Base-by-base conservation (phyloP, 2,888 invertebrate genomes). In the Vannuccia rotundouncinata region DNA sequence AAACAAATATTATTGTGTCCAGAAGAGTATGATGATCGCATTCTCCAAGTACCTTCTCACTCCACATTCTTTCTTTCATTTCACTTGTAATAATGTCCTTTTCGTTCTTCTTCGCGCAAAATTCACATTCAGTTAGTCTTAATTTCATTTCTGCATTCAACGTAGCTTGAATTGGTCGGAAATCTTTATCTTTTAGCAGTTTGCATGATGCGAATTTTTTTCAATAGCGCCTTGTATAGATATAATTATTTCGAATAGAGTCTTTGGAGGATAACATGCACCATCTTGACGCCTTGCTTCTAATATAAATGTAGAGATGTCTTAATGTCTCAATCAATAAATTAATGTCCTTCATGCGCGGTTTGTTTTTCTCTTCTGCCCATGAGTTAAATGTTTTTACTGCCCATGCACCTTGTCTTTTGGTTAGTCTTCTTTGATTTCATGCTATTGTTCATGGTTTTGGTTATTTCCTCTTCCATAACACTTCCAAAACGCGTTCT, bases 371-470 rank as follows among this genome's bases (percentile, higher is more conserved):
- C 75, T 75, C 75, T 22, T 73, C 74, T 73, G 74, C 74, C 74
- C 74, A 73, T 27, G 75, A 31, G 31, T 75, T 75, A 31, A 75
- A 75, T 29, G 29, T 30, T 29, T 29, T 30, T 75, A 31, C 75
- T 29, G 75, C 75, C 29, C 10, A 59, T n/a, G n/a, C n/a, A 66
- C 29, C 29, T 30, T 75, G 31, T 29, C 22, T 29, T 75, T 30
- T 75, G n/a, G 29, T 75, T 75, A 10, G 75, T 75, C 29, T 75
- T 75, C 75, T 29, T 29, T 2, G 75, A 75, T 29, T 30, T 29
- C 31, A 75, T 29, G 75, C 28, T 75, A 31, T 75, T 75, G 75
- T 75, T 75, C 66, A 66, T 66, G 66, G 66, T 66, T 66, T 66
- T 66, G 2, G 66, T 66, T 17, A 66, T 66, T 22, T 66, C 66